Evolutionary conservation across 2,797 vertebrate genomes (phyloP).

Genomic region (Lepilemur ruficaudatus): DNA sequence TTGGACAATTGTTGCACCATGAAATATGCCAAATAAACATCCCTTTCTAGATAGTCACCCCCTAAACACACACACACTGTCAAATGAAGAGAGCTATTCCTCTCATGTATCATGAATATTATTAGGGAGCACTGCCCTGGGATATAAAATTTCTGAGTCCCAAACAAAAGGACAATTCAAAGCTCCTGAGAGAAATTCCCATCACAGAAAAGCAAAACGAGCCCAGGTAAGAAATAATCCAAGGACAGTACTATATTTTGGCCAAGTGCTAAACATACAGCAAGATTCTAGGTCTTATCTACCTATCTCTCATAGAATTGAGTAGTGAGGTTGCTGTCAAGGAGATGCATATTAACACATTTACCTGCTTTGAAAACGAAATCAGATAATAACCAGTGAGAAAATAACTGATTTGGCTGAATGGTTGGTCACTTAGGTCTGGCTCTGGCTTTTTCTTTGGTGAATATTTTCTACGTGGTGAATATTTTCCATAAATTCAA

Average conservation of each 20-base stretch:
- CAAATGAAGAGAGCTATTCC: not conserved
- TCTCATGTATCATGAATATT: not conserved
- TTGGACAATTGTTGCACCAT: not conserved
- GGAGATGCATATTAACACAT: not conserved
- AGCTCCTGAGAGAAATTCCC: not conserved
- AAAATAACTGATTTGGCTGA: constrained; percentile 6
- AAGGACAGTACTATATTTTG: not conserved
- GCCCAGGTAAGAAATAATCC: not conserved
- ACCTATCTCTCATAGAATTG: not conserved
- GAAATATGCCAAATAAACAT: not conserved
- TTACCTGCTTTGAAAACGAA: not conserved
- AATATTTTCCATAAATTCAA: constrained; percentile 20
- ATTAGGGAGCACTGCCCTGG: not conserved
- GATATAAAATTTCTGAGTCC: not conserved
- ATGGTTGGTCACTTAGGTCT: not conserved
- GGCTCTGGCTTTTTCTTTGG: not conserved
- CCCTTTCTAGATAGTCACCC: not conserved
- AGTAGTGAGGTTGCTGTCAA: not conserved
- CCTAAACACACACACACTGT: too few relatives aligned
- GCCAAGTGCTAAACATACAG: not conserved
- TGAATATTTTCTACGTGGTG: not conserved
- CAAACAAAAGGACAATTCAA: not conserved
- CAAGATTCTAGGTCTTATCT: not conserved
- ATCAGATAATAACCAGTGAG: not conserved
- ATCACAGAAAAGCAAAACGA: not conserved